phyloP scores from a whole-genome alignment of 2,113 vertebrate genomes.

The Carlito syrichta region DNA sequence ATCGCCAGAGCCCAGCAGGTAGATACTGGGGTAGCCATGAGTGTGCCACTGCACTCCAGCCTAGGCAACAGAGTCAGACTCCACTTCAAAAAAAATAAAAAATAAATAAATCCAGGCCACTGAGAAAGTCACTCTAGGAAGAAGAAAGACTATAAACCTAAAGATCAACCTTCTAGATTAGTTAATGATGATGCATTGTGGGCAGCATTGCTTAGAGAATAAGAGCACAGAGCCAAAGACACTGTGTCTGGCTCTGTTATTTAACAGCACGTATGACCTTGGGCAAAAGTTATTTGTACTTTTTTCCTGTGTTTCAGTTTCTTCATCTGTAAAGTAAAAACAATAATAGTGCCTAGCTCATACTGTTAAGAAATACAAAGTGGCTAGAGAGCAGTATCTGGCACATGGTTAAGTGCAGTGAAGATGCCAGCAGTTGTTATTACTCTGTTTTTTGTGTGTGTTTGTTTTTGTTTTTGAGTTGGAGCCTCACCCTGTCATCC shows the following conservation, averaged over 20 bases:
- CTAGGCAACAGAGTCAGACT: too few relatives aligned
- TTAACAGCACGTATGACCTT: not conserved
- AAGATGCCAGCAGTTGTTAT: not conserved
- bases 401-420: not conserved
- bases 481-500: too few relatives aligned
- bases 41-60: too few relatives aligned
- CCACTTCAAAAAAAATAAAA: too few relatives aligned
- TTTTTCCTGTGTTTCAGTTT: not conserved
- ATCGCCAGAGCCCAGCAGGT: too few relatives aligned
- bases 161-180: not conserved
- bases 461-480: too few relatives aligned
- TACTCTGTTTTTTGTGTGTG: too few relatives aligned
- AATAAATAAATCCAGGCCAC: constrained; percentile 4
- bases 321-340: not conserved
- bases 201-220: not conserved
- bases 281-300: not conserved
- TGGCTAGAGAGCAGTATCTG: not conserved
- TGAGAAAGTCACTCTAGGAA: constrained; percentile 9
- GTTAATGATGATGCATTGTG: not conserved
- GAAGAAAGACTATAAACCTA: not conserved
- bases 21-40: too few relatives aligned
- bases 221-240: not conserved
- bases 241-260: not conserved
- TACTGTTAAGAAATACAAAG: not conserved
- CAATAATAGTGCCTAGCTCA: not conserved